Evolutionary conservation across 2,888 invertebrate genomes (phyloP), one percentile per base, ranked within the genome.

Genomic region (Plebejus melissa): DNA sequence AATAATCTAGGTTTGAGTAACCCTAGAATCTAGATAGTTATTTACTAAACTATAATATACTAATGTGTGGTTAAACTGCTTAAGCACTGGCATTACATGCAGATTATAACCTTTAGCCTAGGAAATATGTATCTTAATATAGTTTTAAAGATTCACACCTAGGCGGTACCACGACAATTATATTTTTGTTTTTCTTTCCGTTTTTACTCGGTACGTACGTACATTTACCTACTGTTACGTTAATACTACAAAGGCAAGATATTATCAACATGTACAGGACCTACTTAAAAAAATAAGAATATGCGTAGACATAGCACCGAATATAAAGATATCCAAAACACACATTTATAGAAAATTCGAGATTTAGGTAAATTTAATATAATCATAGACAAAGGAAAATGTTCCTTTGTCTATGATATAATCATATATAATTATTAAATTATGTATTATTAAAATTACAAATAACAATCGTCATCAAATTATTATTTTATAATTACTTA

Each of bases 161-260:
- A 65, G 32, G 65, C 65, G 4, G 13, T 36, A 36, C 32, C 32
- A 65, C 4, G 32, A 65, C 32, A 32, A 36, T 32, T 36, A 36
- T 65, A 32, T 65, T 32, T 65, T 65, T 65, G 4, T 36, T 32
- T 0, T 36, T 32, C 28, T 60, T 65, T 11, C 5, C 65, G 5
- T 65, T 65, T 65, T 58, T 58, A n/a, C 22, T 28, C 54, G 54
- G 54, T 54, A 32, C 32, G 1, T 54, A 16, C 13, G 54, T 60
- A 60, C 28, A 60, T 60, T 65, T 32, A 16, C 65, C 65, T 65
- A 32, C 65, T 65, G 65, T 65, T 65, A 36, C 11, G 2, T 65
- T 65, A 65, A 65, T 65, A 65, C 65, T 65, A 65, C 32, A 32
- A 65, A 65, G 65, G 65, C 65, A 65, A 65, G 65, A 65, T 36